These are phyloP conservation scores for Dermochelys coriacea DNA, from an alignment of 2,797 vertebrate species.

Conservation along the genomic window DNA sequence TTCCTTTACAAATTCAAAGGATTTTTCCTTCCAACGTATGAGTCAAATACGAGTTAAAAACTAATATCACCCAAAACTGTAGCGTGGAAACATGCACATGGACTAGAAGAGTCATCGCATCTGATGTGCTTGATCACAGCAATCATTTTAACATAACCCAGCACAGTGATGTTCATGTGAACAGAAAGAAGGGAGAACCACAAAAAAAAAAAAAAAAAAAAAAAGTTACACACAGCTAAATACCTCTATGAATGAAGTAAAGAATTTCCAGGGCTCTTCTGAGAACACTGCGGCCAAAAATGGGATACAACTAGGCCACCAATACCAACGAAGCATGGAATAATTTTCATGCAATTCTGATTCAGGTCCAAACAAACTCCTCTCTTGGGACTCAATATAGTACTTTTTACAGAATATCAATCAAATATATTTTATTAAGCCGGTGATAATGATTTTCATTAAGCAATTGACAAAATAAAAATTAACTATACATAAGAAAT, in stretches of 20 bases:
- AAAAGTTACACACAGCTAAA: neutral
- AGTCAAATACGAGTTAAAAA: neutral
- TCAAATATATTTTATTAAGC: neutral
- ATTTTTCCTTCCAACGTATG: slow-evolving; percentile 22
- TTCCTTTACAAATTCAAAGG: slow-evolving; percentile 16
- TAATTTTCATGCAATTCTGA: slow-evolving; percentile 36
- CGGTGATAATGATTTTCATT: slow-evolving; percentile 6
- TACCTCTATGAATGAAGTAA: neutral
- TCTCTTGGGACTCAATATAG: slow-evolving; percentile 17
- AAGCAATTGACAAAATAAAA: neutral
- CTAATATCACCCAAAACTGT: slow-evolving; percentile 1
- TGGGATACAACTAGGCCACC: neutral
- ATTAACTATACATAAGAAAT: slow-evolving; percentile 19
- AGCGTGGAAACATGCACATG: neutral
- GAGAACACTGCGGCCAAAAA: neutral
- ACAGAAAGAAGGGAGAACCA: neutral
- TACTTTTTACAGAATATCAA: slow-evolving; percentile 28
- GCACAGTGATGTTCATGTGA: neutral
- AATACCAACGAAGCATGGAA: neutral
- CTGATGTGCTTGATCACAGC: neutral
- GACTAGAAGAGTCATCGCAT: neutral
- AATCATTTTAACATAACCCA: neutral
- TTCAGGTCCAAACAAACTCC: slow-evolving; percentile 34
- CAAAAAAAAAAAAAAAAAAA: no score
- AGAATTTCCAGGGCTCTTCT: neutral